Conservation (phyloP, 92 coral and sea anemone genomes). For the Phenganax marumi region DNA sequence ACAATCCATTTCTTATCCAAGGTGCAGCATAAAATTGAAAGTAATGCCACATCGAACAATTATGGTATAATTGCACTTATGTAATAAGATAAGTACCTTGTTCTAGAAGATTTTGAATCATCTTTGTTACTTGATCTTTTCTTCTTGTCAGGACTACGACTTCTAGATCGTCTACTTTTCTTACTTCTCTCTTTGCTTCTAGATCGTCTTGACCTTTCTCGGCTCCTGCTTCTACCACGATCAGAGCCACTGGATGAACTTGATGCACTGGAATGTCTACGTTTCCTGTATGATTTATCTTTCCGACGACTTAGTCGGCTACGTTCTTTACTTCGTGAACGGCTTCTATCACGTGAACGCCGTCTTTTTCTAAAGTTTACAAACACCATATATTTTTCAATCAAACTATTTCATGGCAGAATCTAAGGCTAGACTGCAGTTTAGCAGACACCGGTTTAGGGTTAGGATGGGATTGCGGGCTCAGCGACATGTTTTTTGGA, state of each 20-base stretch:
- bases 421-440: no score
- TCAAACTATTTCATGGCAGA: neutral
- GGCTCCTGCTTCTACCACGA: conserved; percentile 59
- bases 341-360: conserved; percentile 49
- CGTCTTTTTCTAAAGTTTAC: conserved; percentile 25
- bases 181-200: conserved; percentile 61
- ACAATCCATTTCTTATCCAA: no score
- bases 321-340: conserved; percentile 62
- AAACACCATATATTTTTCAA: neutral
- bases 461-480: no score
- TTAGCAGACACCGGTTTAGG: no score
- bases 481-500: no score
- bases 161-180: conserved; percentile 23
- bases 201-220: conserved; percentile 53
- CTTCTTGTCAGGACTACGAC: conserved; percentile 36
- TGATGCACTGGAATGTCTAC: conserved; percentile 71
- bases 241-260: conserved; percentile 59
- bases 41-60: neutral
- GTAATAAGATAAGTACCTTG: conserved; percentile 57
- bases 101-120: conserved; percentile 73
- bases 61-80: neutral
- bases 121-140: conserved; percentile 61
- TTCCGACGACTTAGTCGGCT: conserved; percentile 61
- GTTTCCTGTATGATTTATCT: conserved; percentile 60
- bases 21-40: neutral